Percentiles rank a stretch among this genome's conserved stretches.
Evolutionary conservation across 2,113 vertebrate genomes (phyloP).

Genomic region (Clarias gariepinus): DNA sequence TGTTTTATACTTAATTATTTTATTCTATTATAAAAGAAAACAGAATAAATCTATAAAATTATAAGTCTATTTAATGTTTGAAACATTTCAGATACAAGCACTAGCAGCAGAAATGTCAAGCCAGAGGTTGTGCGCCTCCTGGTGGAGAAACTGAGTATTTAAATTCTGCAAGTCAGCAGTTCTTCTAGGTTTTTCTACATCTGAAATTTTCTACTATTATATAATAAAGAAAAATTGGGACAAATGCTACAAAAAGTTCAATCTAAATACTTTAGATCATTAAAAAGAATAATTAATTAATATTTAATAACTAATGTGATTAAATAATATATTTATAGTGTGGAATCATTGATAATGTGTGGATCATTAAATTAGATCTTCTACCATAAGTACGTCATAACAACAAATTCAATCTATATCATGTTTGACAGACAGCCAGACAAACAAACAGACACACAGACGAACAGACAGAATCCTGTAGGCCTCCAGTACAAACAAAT

Average conservation of each 20-base stretch:
- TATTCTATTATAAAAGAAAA: not conserved
- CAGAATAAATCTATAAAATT: not conserved
- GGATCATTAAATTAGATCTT: not conserved
- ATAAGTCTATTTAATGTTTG: no score
- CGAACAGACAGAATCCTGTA: not conserved
- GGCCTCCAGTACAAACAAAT: not conserved
- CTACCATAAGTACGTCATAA: not conserved
- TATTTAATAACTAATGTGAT: no score
- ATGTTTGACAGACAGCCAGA: not conserved
- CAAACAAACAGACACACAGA: not conserved
- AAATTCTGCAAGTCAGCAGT: not conserved
- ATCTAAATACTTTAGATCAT: not conserved
- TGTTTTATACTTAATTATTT: no score
- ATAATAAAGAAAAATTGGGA: not conserved
- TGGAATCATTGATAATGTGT: not conserved
- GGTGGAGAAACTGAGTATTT: constrained; percentile 28
- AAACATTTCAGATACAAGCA: not conserved
- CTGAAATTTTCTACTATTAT: not conserved
- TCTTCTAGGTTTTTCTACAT: not conserved
- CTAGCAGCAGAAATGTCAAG: not conserved
- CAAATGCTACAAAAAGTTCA: not conserved
- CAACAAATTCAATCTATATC: not conserved
- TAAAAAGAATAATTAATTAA: not conserved
- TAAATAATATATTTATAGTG: not conserved
- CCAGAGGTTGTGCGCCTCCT: constrained; percentile 35